phyloP scores from a whole-genome alignment of 2,797 vertebrate genomes.

The Psittacula derbiana region DNA sequence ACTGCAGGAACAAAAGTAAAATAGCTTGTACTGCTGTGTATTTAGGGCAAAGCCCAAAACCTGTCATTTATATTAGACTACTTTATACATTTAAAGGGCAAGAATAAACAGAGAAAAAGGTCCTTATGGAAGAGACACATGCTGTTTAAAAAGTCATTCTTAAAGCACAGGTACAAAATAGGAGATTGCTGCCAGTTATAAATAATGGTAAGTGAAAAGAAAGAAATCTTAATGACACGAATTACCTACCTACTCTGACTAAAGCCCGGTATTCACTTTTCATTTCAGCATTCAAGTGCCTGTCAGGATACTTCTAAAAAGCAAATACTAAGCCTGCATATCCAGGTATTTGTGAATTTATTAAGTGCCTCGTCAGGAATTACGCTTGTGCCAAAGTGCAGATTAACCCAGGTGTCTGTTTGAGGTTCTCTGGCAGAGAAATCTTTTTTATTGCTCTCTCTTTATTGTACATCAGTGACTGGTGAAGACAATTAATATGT shows the following conservation, averaged over 20 bases:
- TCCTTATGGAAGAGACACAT: neutral
- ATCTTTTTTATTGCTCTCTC: neutral
- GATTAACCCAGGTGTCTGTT: neutral
- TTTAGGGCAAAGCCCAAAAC: constrained; percentile 5
- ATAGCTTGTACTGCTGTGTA: neutral
- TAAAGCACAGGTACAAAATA: neutral
- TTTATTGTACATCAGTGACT: neutral
- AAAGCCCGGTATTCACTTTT: neutral
- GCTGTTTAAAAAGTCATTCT: neutral
- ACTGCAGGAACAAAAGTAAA: neutral
- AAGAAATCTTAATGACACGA: neutral
- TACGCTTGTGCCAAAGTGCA: neutral
- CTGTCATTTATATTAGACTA: neutral
- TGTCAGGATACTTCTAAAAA: neutral
- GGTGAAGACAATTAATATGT: neutral
- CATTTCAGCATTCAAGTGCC: neutral
- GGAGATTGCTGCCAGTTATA: neutral
- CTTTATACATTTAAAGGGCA: neutral
- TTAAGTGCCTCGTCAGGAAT: neutral
- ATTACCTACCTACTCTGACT: neutral
- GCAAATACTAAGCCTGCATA: neutral
- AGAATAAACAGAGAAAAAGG: neutral
- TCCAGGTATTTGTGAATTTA: neutral
- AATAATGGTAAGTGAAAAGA: neutral
- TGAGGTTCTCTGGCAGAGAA: neutral